These are phyloP conservation scores for Plebejus anna DNA, from an alignment of 2,888 invertebrate genomes.

Conservation along the genomic window DNA sequence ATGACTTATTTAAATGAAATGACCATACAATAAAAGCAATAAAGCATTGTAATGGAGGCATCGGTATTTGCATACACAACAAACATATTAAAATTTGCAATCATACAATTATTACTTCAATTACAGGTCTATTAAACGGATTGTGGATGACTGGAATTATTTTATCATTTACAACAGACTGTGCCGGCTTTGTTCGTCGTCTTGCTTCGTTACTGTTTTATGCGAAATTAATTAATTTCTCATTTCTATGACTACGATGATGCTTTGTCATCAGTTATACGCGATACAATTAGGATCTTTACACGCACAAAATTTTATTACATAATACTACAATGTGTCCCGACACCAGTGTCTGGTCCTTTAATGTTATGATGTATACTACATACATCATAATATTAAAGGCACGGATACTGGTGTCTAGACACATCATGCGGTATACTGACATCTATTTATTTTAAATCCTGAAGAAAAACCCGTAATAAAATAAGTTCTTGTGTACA, in stretches of 20 bases:
- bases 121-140: conserved; percentile 24
- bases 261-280: background rate
- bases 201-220: background rate
- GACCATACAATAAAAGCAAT: conserved; percentile 26
- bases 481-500: background rate
- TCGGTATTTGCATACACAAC: conserved; percentile 26
- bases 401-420: no score
- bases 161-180: background rate
- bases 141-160: background rate
- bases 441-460: no score
- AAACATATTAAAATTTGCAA: conserved; percentile 28
- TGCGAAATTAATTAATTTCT: conserved; percentile 16
- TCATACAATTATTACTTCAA: conserved; percentile 27
- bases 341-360: no score
- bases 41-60: conserved; percentile 27
- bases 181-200: background rate
- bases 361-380: no score
- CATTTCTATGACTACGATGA: background rate
- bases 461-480: no score
- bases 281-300: background rate
- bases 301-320: background rate
- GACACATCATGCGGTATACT: no score
- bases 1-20: conserved; percentile 27
- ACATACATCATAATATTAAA: no score
- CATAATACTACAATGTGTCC: background rate